A percentile compares a stretch with the other conserved stretches of the same genome.
These are phyloP conservation scores for Spatulosminthurus flaviceps DNA, from an alignment of 2,888 invertebrate species.

Conservation along the genomic window DNA sequence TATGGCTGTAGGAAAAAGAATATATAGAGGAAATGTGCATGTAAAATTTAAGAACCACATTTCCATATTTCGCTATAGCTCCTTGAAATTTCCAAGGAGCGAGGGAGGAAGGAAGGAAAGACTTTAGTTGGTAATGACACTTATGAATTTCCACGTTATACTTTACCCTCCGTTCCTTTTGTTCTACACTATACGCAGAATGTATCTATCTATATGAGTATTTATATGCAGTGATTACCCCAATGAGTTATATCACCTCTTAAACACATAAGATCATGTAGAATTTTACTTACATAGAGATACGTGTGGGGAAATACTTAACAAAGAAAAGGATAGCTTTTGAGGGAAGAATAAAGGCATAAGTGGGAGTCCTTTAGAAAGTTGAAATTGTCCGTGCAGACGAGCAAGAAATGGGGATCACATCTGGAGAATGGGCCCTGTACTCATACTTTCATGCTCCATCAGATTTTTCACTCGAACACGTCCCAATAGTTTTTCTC, in stretches of 20 bases:
- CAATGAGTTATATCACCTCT: too few species aligned
- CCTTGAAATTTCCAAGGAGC: neutral
- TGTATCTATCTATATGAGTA: neutral
- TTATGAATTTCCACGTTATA: neutral
- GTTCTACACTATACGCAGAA: neutral
- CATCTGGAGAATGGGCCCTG: conserved; percentile 34
- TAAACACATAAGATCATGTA: too few species aligned
- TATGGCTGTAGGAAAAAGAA: too few species aligned
- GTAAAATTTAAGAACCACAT: neutral
- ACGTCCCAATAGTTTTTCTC: conserved; percentile 31
- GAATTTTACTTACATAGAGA: too few species aligned
- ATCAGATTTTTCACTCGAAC: conserved; percentile 40
- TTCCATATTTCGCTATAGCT: neutral
- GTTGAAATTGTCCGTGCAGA: conserved; percentile 39
- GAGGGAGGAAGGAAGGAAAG: neutral
- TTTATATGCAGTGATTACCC: too few species aligned
- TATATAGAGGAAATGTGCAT: neutral
- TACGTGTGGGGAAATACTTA: neutral
- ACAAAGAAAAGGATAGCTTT: neutral
- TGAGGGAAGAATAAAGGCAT: conserved; percentile 14
- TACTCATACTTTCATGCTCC: conserved; percentile 1
- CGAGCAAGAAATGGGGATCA: conserved; percentile 36
- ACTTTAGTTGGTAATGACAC: conserved; percentile 5
- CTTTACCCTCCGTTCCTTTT: neutral
- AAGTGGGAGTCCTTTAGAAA: conserved; percentile 31